phyloP scores from a whole-genome alignment of 2,113 vertebrate genomes.

The Coryphaenoides rupestris region DNA sequence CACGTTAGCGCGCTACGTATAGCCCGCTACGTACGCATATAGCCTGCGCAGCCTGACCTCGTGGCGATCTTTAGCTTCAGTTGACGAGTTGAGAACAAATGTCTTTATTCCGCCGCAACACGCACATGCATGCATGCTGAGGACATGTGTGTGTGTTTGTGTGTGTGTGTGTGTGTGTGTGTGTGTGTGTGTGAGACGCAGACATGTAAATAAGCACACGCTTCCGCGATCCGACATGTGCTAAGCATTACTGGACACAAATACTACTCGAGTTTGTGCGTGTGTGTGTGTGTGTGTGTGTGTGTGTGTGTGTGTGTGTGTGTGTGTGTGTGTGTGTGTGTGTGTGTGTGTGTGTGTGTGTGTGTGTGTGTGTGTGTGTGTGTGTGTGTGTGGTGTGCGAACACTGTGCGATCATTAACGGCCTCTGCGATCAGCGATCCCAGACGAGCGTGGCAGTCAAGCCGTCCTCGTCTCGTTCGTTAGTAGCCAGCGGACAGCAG shows the following conservation, averaged over 20 bases:
- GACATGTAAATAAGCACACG: conserved; percentile 24
- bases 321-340: not conserved
- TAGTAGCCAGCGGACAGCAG: no score
- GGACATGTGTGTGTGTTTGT: no score
- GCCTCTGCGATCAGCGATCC: not conserved
- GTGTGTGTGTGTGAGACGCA: conserved; percentile 4
- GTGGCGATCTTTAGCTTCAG: not conserved
- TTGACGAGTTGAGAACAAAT: conserved; percentile 1
- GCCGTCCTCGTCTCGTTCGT: no score
- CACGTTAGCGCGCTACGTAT: not conserved
- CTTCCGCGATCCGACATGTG: conserved; percentile 29
- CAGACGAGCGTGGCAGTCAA: not conserved
- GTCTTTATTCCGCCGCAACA: not conserved
- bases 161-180: no score
- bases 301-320: not conserved
- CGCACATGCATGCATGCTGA: no score
- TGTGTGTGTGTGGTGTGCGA: conserved; percentile 14
- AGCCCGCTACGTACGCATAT: no score
- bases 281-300: not conserved
- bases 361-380: not conserved
- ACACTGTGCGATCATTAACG: not conserved
- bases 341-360: not conserved
- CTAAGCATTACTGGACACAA: conserved; percentile 22
- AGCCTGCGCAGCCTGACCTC: not conserved
- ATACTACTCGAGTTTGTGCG: conserved; percentile 9